A percentile compares a stretch with the other conserved stretches of the same genome.
phyloP scores from a whole-genome alignment of 37 sponge, comb jelly and placozoan species.

The Cliona cf. orientalis region DNA sequence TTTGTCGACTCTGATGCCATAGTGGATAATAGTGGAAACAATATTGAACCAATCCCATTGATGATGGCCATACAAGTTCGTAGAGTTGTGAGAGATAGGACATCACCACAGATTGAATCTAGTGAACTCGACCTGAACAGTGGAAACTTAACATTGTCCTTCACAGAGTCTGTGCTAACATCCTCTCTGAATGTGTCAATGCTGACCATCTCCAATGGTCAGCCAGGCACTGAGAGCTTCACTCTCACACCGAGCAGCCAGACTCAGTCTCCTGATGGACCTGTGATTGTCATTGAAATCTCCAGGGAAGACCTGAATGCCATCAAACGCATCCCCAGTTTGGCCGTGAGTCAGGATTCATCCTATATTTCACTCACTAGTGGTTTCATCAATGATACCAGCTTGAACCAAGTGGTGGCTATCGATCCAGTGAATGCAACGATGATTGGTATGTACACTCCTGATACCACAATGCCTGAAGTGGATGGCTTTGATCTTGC shows the following conservation, averaged over 20 bases:
- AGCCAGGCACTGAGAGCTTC: constrained; percentile 27
- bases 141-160: constrained; percentile 76
- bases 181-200: constrained; percentile 50
- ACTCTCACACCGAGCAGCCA: constrained; percentile 53
- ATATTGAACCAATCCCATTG: constrained; percentile 25
- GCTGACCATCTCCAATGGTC: constrained; percentile 63
- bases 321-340: constrained; percentile 52
- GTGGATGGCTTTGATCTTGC: constrained; percentile 75
- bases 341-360: constrained; percentile 39
- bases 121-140: constrained; percentile 73
- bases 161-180: constrained; percentile 77
- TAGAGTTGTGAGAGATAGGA: constrained; percentile 30
- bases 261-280: constrained; percentile 60
- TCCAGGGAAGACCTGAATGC: constrained; percentile 66
- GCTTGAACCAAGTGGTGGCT: constrained; percentile 29
- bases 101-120: constrained; percentile 55
- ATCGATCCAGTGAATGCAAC: constrained; percentile 41
- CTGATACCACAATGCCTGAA: constrained; percentile 65
- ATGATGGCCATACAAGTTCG: constrained; percentile 39
- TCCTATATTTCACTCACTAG: constrained; percentile 54
- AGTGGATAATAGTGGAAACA: constrained; percentile 66
- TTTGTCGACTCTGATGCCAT: constrained; percentile 45
- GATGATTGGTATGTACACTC: constrained; percentile 23
- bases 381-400: constrained; percentile 64
- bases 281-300: constrained; percentile 56